Base-by-base conservation (phyloP, 64 coral and sea anemone genomes). In the Dendrophyllia cribrosa region DNA sequence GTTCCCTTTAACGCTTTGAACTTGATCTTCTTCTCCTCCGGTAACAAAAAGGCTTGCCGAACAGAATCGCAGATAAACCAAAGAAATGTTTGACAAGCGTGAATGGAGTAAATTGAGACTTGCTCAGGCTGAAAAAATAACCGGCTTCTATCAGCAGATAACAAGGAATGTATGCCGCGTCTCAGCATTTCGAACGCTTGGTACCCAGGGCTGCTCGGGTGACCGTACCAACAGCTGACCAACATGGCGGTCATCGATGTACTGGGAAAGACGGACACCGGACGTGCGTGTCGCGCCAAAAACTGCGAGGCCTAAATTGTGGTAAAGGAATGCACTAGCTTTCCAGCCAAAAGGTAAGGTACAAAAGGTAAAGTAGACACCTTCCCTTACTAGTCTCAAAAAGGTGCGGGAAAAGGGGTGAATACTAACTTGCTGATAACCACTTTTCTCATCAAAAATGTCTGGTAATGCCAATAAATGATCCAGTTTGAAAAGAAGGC, bases 241-340 rank as follows among this genome's bases (percentile, higher is more conserved):
- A 51, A 83, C 79, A 64, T 83, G 79, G 56, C 79, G 79, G 34
- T 83, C 79, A 62, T 83, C 79, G 79, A 64, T 83, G 34, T 64
- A 83, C 58, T 83, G 79, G 13, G 79, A 83, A 6, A 83, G 25
- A 56, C 53, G 79, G 14, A 83, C 79, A 59, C 79, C 60, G 26
- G 61, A 65, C 16, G 13, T 7, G 10, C 79, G 50, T 8, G 79
- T 52, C 19, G n/a, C 60, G 25, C 58, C 79, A 45, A 52, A 61
- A n/a, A n/a, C n/a, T n/a, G n/a, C n/a, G n/a, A n/a, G n/a, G 7
- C 79, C 79, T 14, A 25, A 34, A 12, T 63, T 83, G 14, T 26
- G 79, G 20, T 61, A 88, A 55, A 88, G 51, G 58, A 75, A 88
- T 10, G 70, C 86, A 21, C 86, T 75, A 0, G 86, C 86, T 59